Evolutionary conservation across 2,888 invertebrate species (phyloP), one percentile per base, ranked within the genome.

Genomic region (Agrenia bidenticulata): DNA sequence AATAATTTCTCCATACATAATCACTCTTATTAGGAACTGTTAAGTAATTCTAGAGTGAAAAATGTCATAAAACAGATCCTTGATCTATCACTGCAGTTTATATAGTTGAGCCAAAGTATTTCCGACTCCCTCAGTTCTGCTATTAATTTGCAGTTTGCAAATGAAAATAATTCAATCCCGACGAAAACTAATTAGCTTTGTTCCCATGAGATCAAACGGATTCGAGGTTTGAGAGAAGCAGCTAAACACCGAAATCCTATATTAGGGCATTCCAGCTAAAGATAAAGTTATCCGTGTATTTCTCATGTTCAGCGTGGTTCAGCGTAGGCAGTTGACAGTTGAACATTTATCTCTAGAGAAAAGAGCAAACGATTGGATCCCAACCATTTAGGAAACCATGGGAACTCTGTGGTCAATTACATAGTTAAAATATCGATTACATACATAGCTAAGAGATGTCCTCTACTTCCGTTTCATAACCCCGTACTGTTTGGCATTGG

Each of bases 391-490:
- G 49, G n/a, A 49, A 49, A 45, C 49, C 39, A 59, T 49, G 26
- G 49, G 49, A 19, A 19, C 27, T 59, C 23, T 26, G 19, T 49
- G 60, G 59, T 59, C 51, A 26, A 51, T 51, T 60, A 32, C 51
- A 51, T 15, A 50, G 32, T 37, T 51, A 49, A 51, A 60, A 51
- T 60, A 60, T 60, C 51, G 60, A 51, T 50, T 60, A 59, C 26
- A 23, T 26, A n/a, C 21, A 15, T 23, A 45, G 45, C 17, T 17
- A 15, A 17, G 45, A 15, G 45, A 45, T 17, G 17, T 45, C 45
- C 11, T 11, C 32, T 32, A 32, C 11, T 32, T n/a, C n/a, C n/a
- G n/a, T n/a, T n/a, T n/a, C n/a, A n/a, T n/a, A n/a, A n/a, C n/a
- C n/a, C n/a, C n/a, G n/a, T n/a, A n/a, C n/a, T n/a, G n/a, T n/a